Evolutionary conservation across 2,888 invertebrate genomes (phyloP), one percentile per base, ranked within the genome.

Genomic region (Drosophila robusta): DNA sequence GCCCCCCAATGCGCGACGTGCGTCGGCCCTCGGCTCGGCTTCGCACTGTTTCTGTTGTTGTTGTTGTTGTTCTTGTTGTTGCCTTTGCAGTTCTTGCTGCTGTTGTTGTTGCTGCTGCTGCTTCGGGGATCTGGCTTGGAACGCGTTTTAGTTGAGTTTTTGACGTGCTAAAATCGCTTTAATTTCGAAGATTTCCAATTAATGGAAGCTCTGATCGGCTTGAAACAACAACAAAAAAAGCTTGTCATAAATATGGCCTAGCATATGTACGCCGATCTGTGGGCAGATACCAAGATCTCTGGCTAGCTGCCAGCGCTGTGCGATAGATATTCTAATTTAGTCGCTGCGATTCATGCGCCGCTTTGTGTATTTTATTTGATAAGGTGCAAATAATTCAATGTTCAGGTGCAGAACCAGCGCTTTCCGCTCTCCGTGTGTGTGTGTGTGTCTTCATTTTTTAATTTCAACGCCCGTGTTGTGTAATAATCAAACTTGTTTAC

Each of bases 401-500:
- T 60, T 63, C 57, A 56, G 49, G 45, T 60, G 69, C 22, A 64
- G 42, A 45, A 12, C 38, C 50, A 58, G 47, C 24, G 58, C 41
- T 70, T 57, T 61, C 39, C 38, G 57, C 4, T 34, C 32, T 11
- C 11, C 0, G 34, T 34, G 34, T 12, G 11, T 32, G 11, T 32
- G 56, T 42, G 61, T 34, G 56, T 42, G 66, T 78, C 79, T 79
- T 78, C 76, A 71, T 45, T 85, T 89, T 87, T 88, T 88, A 86
- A 86, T 86, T 89, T 89, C 89, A 80, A 80, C 61, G 67, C 51
- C 70, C 89, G 71, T 86, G 85, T 86, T 86, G 88, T 86, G 85
- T 89, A 86, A 86, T 75, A 88, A 86, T 86, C 82, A 86, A 89
- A 80, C 80, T 83, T 85, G 89, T 86, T 85, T 87, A 77, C 34